These are phyloP conservation scores for Nothocercus nigrocapillus DNA, from an alignment of 2,113 vertebrate genomes.

Conservation along the genomic window DNA sequence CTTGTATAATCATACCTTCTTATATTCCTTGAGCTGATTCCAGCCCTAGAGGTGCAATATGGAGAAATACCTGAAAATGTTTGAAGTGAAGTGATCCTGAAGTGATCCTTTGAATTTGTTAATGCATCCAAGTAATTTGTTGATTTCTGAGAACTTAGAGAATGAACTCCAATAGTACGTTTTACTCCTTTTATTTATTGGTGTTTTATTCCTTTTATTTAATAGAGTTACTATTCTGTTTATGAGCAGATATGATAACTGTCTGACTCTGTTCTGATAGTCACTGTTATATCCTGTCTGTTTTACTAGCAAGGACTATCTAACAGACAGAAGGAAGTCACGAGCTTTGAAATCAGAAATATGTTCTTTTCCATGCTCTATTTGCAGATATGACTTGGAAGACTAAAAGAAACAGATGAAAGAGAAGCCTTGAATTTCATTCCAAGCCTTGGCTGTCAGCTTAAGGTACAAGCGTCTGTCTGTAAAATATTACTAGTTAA, in stretches of 20 bases:
- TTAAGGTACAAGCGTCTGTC: background rate
- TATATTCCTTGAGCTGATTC: background rate
- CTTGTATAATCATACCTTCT: background rate
- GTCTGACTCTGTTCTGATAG: background rate
- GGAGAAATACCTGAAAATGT: background rate
- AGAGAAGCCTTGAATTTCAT: background rate
- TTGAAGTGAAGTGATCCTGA: background rate
- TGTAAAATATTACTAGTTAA: constrained; percentile 9
- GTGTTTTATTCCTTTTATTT: background rate
- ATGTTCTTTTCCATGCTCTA: background rate
- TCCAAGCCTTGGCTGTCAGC: background rate
- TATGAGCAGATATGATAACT: accelerated
- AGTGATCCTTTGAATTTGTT: background rate
- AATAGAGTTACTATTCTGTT: background rate
- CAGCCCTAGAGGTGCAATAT: background rate
- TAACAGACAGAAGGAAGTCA: background rate
- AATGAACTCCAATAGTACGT: background rate
- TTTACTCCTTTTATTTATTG: background rate
- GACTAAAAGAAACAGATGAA: background rate
- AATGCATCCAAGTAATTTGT: background rate
- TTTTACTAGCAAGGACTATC: background rate
- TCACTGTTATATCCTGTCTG: background rate
- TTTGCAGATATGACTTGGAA: constrained; percentile 10
- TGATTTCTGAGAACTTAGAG: constrained; percentile 1
- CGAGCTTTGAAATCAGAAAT: background rate